Conservation (phyloP, 2,888 invertebrate species). For the Ophonus ardosiacus region DNA sequence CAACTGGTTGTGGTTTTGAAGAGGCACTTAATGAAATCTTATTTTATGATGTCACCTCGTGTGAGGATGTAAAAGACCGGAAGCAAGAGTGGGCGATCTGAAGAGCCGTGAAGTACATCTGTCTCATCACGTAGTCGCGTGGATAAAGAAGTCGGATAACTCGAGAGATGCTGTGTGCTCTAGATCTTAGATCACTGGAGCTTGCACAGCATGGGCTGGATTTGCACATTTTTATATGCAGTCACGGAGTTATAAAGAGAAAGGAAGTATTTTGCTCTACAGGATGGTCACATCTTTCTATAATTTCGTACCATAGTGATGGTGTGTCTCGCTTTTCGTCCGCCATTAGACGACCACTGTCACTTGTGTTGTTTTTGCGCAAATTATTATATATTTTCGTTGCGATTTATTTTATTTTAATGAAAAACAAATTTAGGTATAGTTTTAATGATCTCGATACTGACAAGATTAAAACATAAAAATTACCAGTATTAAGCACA, state of each 20-base stretch:
- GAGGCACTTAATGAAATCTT: conserved; percentile 30
- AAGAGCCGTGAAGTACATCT: conserved; percentile 52
- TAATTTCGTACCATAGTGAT: no score
- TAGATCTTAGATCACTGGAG: not conserved
- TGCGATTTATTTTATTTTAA: no score
- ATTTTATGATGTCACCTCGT: conserved; percentile 4
- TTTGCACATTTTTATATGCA: not conserved
- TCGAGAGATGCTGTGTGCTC: conserved; percentile 3
- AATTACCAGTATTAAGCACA: no score
- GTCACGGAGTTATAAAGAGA: not conserved
- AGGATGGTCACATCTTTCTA: no score
- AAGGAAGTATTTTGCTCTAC: no score
- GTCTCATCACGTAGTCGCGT: conserved; percentile 45
- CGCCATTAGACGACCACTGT: no score
- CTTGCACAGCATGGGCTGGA: not conserved
- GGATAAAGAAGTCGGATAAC: conserved; percentile 49
- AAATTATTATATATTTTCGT: no score
- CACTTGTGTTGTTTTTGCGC: no score
- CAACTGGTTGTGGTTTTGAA: conserved; percentile 6
- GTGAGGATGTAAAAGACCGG: not conserved
- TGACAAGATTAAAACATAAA: no score
- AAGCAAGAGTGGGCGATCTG: conserved; percentile 31
- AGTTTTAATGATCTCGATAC: no score
- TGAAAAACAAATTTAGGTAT: no score
- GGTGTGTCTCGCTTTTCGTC: no score